A percentile compares a stretch with the other conserved stretches of the same genome.
Conservation (phyloP, 2,888 invertebrate species). For the Chesias legatella region DNA sequence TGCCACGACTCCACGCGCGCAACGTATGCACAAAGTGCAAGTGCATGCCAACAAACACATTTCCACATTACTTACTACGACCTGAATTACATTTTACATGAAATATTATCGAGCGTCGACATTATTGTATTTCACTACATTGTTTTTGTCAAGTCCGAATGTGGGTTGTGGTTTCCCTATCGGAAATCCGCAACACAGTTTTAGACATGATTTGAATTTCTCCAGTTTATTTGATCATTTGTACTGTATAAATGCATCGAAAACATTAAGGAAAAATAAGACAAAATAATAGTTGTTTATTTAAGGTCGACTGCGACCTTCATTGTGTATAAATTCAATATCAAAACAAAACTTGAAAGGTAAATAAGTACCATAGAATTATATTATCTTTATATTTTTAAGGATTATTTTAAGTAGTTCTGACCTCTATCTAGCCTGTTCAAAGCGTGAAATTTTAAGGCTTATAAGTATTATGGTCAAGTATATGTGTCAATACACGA, state of each 20-base stretch:
- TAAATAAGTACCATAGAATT: background rate
- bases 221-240: no score
- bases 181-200: background rate
- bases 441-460: no score
- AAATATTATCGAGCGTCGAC: background rate
- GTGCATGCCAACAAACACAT: constrained; percentile 34
- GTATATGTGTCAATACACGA: no score
- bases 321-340: constrained; percentile 10
- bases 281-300: constrained; percentile 2
- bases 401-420: no score
- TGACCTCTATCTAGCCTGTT: no score
- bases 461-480: no score
- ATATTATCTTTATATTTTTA: no score
- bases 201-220: constrained; percentile 5
- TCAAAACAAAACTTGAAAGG: constrained; percentile 10
- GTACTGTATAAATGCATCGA: background rate
- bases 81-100: constrained; percentile 6
- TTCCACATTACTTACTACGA: constrained; percentile 19
- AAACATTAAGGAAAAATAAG: constrained; percentile 9
- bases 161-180: background rate
- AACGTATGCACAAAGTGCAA: constrained; percentile 29
- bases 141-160: constrained; percentile 1
- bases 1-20: constrained; percentile 13
- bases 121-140: background rate
- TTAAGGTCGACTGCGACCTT: constrained; percentile 14